phyloP scores from a whole-genome alignment of 2,113 vertebrate genomes.

The Maccullochella peelii region DNA sequence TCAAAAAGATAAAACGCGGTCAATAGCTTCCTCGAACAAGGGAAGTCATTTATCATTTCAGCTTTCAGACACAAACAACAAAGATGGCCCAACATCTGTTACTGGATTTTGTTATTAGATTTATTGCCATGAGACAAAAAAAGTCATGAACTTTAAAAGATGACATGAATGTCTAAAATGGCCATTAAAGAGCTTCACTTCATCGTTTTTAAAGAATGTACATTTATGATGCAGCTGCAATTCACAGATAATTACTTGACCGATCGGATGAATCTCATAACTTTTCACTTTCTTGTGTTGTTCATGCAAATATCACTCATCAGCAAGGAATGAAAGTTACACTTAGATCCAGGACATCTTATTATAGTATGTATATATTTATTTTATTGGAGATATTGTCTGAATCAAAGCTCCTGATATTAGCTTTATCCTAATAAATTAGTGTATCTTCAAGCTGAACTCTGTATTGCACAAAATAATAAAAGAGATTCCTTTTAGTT shows the following conservation, averaged over 20 bases:
- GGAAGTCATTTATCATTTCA: slow-evolving; percentile 42
- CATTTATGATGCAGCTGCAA: neutral
- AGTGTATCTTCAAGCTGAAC: neutral
- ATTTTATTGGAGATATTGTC: neutral
- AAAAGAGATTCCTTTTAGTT: neutral
- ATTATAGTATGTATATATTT: neutral
- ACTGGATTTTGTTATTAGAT: neutral
- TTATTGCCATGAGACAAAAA: neutral
- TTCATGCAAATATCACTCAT: neutral
- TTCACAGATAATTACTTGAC: neutral
- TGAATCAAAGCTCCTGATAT: neutral
- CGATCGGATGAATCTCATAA: neutral
- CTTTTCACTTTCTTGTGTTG: neutral
- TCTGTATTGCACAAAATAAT: neutral
- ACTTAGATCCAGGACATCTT: neutral
- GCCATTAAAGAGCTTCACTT: neutral
- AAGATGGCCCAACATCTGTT: neutral
- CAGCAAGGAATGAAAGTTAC: neutral
- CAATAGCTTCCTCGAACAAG: slow-evolving; percentile 15
- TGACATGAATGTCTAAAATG: neutral
- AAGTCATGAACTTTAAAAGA: neutral
- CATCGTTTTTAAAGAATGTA: neutral
- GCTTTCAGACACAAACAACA: slow-evolving; percentile 24
- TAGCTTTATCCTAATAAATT: neutral
- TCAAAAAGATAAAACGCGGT: slow-evolving; percentile 59